Evolutionary conservation across 2,113 vertebrate species (phyloP).

Genomic region (Girardinichthys multiradiatus): DNA sequence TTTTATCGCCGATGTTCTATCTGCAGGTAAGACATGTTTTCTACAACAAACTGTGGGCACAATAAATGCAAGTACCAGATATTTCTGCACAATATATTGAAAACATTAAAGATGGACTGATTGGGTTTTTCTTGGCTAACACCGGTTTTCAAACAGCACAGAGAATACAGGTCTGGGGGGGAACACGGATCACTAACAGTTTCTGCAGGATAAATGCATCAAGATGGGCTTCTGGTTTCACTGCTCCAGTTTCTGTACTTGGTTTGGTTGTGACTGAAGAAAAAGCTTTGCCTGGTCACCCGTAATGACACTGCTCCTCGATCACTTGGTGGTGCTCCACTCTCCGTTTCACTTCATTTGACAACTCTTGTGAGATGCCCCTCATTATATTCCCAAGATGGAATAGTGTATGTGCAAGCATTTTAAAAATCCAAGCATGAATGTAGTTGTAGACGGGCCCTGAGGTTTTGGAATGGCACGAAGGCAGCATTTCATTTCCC

Average conservation of each 20-base stretch:
- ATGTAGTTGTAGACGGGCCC: constrained; percentile 38
- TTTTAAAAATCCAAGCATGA: constrained; percentile 31
- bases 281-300: constrained; percentile 45
- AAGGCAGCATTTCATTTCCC: constrained; percentile 35
- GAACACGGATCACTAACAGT: constrained; percentile 3
- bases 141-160: background rate
- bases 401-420: constrained; percentile 9
- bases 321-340: constrained; percentile 41
- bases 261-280: constrained; percentile 22
- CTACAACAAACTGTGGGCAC: too few species aligned
- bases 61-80: too few species aligned
- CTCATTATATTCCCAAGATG: constrained; percentile 48
- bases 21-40: too few species aligned
- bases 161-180: background rate
- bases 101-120: background rate
- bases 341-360: constrained; percentile 54
- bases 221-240: constrained; percentile 35
- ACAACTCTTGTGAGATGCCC: constrained; percentile 57
- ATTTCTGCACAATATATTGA: too few species aligned
- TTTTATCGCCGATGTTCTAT: too few species aligned
- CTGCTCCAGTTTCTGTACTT: constrained; percentile 19
- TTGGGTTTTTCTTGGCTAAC: background rate
- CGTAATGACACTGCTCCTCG: constrained; percentile 36
- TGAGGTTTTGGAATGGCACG: constrained; percentile 46
- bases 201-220: constrained; percentile 33